Conservation (phyloP, 1,140 invertebrate genomes). For the Lepidurus packardi region DNA sequence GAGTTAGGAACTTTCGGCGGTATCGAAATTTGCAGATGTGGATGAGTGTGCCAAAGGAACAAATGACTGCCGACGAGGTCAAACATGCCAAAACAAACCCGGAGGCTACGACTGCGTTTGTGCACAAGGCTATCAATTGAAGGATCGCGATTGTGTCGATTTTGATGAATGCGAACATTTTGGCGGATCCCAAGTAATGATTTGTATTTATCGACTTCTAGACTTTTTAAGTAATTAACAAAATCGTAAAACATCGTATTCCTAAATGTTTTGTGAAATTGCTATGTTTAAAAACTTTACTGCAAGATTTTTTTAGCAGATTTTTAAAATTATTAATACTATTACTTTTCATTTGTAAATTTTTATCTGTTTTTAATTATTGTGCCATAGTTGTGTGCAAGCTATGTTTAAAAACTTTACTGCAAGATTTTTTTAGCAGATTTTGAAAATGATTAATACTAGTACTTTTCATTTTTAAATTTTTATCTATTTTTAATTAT, state of each 20-base stretch:
- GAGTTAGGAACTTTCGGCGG: not conserved
- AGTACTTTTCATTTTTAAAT: no score
- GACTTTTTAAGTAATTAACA: not conserved
- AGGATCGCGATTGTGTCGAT: constrained; percentile 53
- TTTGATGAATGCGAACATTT: constrained; percentile 58
- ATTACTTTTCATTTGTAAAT: no score
- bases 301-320: no score
- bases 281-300: not conserved
- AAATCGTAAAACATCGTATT: not conserved
- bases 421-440: no score
- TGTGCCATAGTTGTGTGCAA: no score
- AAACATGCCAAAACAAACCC: constrained; percentile 65
- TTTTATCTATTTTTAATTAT: no score
- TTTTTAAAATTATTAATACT: no score
- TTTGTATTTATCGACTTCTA: not conserved
- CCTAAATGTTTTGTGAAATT: not conserved
- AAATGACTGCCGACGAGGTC: constrained; percentile 55
- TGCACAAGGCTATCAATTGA: constrained; percentile 55
- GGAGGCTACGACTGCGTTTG: constrained; percentile 72
- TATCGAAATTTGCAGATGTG: constrained; percentile 40
- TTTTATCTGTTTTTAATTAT: no score
- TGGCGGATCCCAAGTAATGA: constrained; percentile 39
- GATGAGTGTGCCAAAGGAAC: constrained; percentile 45
- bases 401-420: not conserved
- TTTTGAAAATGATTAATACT: no score